phyloP scores from a whole-genome alignment of 53 echinoderm and acorn worm genomes.

The Holothuria leucospilota region DNA sequence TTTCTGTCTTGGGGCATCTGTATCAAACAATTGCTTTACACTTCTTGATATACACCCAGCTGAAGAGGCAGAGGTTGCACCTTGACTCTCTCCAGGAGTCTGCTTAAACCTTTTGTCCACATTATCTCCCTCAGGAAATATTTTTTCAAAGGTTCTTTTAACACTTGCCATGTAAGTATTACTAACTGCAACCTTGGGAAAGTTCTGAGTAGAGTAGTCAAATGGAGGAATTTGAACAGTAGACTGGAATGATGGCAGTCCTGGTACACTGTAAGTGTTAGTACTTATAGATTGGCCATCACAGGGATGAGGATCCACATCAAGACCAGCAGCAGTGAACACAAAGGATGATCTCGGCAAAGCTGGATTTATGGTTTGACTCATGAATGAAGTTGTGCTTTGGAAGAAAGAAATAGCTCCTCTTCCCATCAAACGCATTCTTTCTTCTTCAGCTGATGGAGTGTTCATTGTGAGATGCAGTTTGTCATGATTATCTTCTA shows the following conservation, averaged over 20 bases:
- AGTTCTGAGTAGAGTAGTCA: not conserved
- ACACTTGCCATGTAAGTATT: constrained; percentile 34
- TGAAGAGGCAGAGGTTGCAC: not conserved
- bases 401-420: not conserved
- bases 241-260: not conserved
- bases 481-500: no score
- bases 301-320: not conserved
- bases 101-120: not conserved
- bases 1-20: not conserved
- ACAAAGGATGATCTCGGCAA: constrained; percentile 18
- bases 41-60: not conserved
- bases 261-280: no score
- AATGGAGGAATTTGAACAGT: not conserved
- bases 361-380: not conserved
- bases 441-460: constrained; percentile 2
- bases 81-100: not conserved
- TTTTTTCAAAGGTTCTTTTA: constrained; percentile 36
- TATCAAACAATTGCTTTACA: not conserved
- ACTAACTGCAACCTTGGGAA: constrained; percentile 17
- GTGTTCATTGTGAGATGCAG: not conserved
- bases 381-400: not conserved
- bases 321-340: no score
- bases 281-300: not conserved
- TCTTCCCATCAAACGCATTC: constrained; percentile 2
- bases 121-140: not conserved